Percentiles rank a stretch among this genome's conserved stretches.
Conservation (phyloP, 2,888 invertebrate species). For the Muscina levida region DNA sequence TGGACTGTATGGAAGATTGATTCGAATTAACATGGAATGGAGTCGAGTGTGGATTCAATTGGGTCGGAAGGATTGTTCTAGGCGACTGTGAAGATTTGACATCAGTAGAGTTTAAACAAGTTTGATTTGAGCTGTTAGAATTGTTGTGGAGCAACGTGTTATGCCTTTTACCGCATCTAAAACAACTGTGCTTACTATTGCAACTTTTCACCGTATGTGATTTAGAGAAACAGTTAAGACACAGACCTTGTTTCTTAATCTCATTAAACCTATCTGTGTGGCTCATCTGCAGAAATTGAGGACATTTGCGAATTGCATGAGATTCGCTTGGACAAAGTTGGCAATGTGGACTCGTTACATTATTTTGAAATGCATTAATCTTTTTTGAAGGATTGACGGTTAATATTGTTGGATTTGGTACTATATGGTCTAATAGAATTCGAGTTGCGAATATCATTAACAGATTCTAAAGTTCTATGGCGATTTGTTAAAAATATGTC, state of each 20-base stretch:
- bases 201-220: conserved; percentile 30
- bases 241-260: too few species aligned
- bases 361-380: too few species aligned
- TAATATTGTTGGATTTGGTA: background rate
- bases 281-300: conserved; percentile 12
- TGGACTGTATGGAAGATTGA: background rate
- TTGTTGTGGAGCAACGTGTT: conserved; percentile 42
- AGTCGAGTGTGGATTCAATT: background rate
- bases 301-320: conserved; percentile 23
- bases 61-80: background rate
- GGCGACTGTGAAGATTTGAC: too few species aligned
- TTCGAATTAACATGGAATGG: background rate
- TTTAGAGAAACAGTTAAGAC: conserved; percentile 35
- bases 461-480: conserved; percentile 35
- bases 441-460: conserved; percentile 11
- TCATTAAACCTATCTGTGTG: conserved; percentile 1
- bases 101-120: too few species aligned
- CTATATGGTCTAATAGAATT: background rate
- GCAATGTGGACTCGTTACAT: background rate
- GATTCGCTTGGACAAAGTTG: background rate
- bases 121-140: too few species aligned
- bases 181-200: conserved; percentile 38
- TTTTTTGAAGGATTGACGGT: background rate
- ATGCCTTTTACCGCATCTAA: conserved; percentile 25
- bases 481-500: conserved; percentile 36